Evolutionary conservation across 2,888 invertebrate species (phyloP).

Genomic region (Drosophila picticornis): DNA sequence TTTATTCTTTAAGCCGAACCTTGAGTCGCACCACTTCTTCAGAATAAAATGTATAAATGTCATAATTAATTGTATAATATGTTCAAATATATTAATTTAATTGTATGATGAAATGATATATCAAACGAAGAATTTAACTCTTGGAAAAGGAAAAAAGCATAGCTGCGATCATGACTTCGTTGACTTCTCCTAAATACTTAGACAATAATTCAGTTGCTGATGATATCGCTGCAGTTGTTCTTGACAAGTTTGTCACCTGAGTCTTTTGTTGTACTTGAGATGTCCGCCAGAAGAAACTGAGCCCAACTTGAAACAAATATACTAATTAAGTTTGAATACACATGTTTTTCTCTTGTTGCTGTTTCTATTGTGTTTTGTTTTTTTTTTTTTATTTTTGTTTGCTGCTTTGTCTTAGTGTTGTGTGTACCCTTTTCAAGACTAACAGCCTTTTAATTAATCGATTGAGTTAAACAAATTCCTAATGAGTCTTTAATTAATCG

Average conservation of each 20-base stretch:
- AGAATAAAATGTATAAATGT: background rate
- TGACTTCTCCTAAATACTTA: background rate
- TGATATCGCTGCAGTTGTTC: slow-evolving; percentile 8
- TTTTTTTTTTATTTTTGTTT: background rate
- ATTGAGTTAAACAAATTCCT: slow-evolving; percentile 70
- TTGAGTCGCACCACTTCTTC: background rate
- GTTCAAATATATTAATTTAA: background rate
- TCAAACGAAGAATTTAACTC: background rate
- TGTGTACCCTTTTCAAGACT: slow-evolving; percentile 48
- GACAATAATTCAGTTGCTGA: slow-evolving; percentile 5
- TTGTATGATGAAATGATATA: background rate
- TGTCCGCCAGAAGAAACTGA: background rate
- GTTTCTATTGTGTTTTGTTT: slow-evolving; percentile 22
- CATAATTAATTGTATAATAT: background rate
- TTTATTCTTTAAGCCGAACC: background rate
- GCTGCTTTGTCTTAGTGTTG: slow-evolving; percentile 17
- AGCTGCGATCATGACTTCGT: background rate
- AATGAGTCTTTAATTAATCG: slow-evolving; percentile 82
- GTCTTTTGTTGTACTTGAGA: slow-evolving; percentile 39
- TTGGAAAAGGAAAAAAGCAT: background rate
- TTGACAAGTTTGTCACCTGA: slow-evolving; percentile 49
- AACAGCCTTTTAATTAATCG: slow-evolving; percentile 78
- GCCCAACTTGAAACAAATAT: slow-evolving; percentile 20
- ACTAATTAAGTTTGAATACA: slow-evolving; percentile 37
- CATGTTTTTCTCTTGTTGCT: slow-evolving; percentile 30